Percentiles rank a stretch among this genome's conserved stretches.
These are phyloP conservation scores for Chrysochloris asiatica DNA, from an alignment of 2,113 vertebrate species.

Conservation along the genomic window DNA sequence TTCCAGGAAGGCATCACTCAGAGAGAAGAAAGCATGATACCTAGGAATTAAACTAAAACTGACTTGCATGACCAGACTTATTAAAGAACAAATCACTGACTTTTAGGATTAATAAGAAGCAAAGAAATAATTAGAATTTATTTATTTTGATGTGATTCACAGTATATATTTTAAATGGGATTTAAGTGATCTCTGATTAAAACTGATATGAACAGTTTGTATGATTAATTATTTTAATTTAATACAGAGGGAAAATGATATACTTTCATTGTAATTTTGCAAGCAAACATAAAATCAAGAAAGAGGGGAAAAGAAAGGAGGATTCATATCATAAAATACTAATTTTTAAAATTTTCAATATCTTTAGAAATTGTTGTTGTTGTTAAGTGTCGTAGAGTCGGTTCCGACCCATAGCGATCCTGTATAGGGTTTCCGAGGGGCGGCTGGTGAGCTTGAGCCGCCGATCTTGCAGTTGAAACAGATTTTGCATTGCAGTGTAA, in stretches of 20 bases:
- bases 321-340: background rate
- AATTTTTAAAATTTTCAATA: background rate
- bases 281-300: background rate
- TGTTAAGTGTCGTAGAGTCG: too few species aligned
- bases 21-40: constrained; percentile 19
- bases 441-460: too few species aligned
- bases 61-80: background rate
- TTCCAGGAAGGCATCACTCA: constrained; percentile 58
- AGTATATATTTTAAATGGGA: background rate
- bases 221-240: background rate
- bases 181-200: constrained; percentile 20
- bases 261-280: background rate
- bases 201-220: background rate
- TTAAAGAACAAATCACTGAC: too few species aligned
- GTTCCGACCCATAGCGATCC: too few species aligned
- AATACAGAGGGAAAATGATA: background rate
- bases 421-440: too few species aligned
- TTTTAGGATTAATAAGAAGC: background rate
- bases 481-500: too few species aligned
- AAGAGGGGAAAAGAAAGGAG: background rate
- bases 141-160: constrained; percentile 15
- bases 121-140: constrained; percentile 22
- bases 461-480: too few species aligned
- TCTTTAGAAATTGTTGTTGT: too few species aligned
- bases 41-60: constrained; percentile 23